Base-by-base conservation (phyloP, 2,797 vertebrate species). In the Ispidina lecontei region DNA sequence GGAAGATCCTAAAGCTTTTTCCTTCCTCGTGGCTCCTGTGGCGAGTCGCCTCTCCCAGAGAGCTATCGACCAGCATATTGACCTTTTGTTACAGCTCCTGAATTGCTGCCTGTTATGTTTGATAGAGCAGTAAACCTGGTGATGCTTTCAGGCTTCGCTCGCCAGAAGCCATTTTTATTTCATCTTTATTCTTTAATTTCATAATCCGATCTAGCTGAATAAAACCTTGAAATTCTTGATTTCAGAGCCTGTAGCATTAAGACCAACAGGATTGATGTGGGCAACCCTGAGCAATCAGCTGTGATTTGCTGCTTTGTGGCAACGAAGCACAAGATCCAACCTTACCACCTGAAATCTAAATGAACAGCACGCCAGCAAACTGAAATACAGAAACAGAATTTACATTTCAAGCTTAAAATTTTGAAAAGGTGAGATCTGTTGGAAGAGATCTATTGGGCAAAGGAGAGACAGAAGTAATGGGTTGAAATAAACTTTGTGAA, bases 51-150 rank as follows among this genome's bases (percentile, higher is more conserved):
- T 26, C 44, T 71, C 51, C 51, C 54, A 19, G 18, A 58, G 55
- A 0, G 17, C 4, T 3, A 17, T 1, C 12, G 62, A 47, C n/a
- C 69, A 86, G 23, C 14, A 21, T 7, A 33, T 0, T 5, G 35
- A 0, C 81, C 39, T 6, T 16, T 12, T 25, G 7, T 17, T 23
- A 55, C 46, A 74, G 62, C 54, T 47, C 1, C 18, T 12, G 12
- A 63, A n/a, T 5, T 8, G 26, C 37, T 47, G 35, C 56, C n/a
- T 84, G 43, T 73, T 10, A 26, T n/a, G 18, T 11, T 19, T n/a
- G 33, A 52, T 2, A 20, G 29, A 8, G 14, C 1, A 1, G 19
- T 13, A 33, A 77, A 72, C 11, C 33, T 26, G 16, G 25, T 3
- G 37, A 58, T 9, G 8, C 33, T 22, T 25, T 9, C 26, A 10